Base-by-base conservation (phyloP, 2,888 invertebrate species). In the Coenonympha arcania region DNA sequence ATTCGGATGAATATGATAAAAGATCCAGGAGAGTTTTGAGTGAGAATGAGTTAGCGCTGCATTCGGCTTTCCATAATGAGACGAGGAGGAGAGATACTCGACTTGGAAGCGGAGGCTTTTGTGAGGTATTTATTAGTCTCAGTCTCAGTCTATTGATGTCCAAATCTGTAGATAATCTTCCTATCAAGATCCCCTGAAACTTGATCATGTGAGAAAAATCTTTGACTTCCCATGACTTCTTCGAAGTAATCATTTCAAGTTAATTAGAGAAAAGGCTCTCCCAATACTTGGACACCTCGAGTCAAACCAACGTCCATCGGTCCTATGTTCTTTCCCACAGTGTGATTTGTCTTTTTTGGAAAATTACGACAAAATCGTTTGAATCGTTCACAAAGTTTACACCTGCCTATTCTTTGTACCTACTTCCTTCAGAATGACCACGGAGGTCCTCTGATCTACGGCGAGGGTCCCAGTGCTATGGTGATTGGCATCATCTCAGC, bases 401-500 rank as follows among this genome's bases (percentile, higher is more conserved):
- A n/a, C n/a, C n/a, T n/a, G n/a, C n/a, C 24, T n/a, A 30, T 13
- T 13, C 3, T 4, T 2, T 13, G 3, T 11, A 11, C 18, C 2
- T 37, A 11, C 8, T 6, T 13, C 13, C 19, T 51, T 31, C 54
- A 84, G 83, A 84, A 84, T 22, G 83, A 84, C 45, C 83, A 84
- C 51, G 83, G 83, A 0, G 83, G 83, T n/a, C 83, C 83, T 0
- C 61, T 84, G 3, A 59, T 84, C 2, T 76, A 76, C 52, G 80
- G 81, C 0, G 56, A 61, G 0, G 82, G 81, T 1, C 61, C 66
- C 0, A 78, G 74, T 48, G 59, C 79, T 0, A 65, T 81, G 1
- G 76, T 77, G 0, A 71, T 83, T n/a, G 83, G 83, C 4, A 56
- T 82, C 6, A 84, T 84, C 24, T 81, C 83, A 0, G 83, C 83